Conservation (phyloP, 1,140 invertebrate genomes). For the Spodoptera litura region DNA sequence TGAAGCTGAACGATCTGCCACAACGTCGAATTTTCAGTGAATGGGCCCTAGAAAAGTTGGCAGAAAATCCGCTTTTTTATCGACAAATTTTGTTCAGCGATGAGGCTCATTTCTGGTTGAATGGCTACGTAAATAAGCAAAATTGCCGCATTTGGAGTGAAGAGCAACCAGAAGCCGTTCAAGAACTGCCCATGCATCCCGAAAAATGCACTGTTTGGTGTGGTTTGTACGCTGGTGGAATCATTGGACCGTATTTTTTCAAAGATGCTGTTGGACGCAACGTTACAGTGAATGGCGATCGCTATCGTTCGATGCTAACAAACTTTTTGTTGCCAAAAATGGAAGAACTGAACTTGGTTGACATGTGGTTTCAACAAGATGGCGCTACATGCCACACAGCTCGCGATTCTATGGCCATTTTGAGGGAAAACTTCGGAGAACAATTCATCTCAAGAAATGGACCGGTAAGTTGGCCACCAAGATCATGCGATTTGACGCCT, state of each 20-base stretch:
- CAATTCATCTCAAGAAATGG: too few relatives aligned
- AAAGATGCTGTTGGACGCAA: conserved; percentile 52
- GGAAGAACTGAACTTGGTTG: conserved; percentile 31
- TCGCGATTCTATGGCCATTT: not conserved
- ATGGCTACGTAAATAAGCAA: conserved; percentile 15
- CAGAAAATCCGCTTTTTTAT: conserved; percentile 32
- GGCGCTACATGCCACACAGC: conserved; percentile 30
- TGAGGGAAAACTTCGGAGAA: too few relatives aligned
- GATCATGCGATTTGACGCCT: too few relatives aligned
- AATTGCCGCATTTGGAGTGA: conserved; percentile 54
- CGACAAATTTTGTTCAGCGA: conserved; percentile 51
- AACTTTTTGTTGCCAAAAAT: conserved; percentile 59
- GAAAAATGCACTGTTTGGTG: conserved; percentile 67
- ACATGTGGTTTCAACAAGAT: conserved; percentile 25
- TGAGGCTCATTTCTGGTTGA: conserved; percentile 54
- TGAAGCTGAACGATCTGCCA: not conserved
- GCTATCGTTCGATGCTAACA: conserved; percentile 62
- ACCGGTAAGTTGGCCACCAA: too few relatives aligned
- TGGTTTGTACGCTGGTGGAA: conserved; percentile 56
- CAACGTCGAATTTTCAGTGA: conserved; percentile 36
- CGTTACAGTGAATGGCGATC: conserved; percentile 66
- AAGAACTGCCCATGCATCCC: conserved; percentile 57
- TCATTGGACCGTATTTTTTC: conserved; percentile 56
- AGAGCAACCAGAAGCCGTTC: conserved; percentile 45
- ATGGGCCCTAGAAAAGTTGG: conserved; percentile 20